These are phyloP conservation scores for Leptinotarsa juncta DNA, from an alignment of 2,888 invertebrate species.

Conservation along the genomic window DNA sequence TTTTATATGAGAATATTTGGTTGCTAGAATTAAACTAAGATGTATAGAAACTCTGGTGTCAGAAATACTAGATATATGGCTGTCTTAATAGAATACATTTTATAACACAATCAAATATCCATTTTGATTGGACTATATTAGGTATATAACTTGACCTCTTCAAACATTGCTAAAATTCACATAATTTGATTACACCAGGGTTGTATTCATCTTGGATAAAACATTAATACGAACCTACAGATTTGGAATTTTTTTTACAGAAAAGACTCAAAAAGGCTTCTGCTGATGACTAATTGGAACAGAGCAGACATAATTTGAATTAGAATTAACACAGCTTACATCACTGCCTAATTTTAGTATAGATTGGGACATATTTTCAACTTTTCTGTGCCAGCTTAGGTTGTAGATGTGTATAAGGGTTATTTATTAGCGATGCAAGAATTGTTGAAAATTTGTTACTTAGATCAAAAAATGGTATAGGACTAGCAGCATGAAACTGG, in stretches of 20 bases:
- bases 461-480: neutral
- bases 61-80: too few relatives aligned
- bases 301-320: constrained; percentile 43
- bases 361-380: constrained; percentile 17
- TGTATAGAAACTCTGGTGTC: too few relatives aligned
- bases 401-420: neutral
- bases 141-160: too few relatives aligned
- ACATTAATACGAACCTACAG: constrained; percentile 9
- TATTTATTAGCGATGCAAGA: constrained; percentile 6
- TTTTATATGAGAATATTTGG: neutral
- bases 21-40: neutral
- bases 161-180: too few relatives aligned
- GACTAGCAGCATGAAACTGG: constrained; percentile 2
- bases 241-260: constrained; percentile 60
- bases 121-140: too few relatives aligned
- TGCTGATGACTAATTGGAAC: constrained; percentile 56
- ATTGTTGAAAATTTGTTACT: constrained; percentile 5
- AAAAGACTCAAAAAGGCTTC: constrained; percentile 64
- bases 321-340: constrained; percentile 43
- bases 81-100: too few relatives aligned
- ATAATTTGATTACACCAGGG: too few relatives aligned
- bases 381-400: constrained; percentile 5
- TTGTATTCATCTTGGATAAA: too few relatives aligned
- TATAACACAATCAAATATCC: too few relatives aligned
- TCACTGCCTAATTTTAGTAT: constrained; percentile 43